A percentile compares a stretch with the other conserved stretches of the same genome.
phyloP scores from a whole-genome alignment of 2,113 vertebrate genomes.

The Cygnus atratus region DNA sequence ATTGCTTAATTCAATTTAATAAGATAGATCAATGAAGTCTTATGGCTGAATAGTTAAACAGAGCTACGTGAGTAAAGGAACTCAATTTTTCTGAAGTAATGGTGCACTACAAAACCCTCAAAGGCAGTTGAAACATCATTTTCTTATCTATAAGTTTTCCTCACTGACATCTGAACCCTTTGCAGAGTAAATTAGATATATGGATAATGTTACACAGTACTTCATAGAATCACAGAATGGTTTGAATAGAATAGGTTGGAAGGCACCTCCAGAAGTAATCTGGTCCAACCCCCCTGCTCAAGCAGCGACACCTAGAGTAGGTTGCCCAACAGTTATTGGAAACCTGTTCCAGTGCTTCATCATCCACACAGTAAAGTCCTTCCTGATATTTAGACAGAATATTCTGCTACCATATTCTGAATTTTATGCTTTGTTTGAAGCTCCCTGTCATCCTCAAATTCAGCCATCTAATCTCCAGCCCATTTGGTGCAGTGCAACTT shows the following conservation, averaged over 20 bases:
- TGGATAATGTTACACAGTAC: background rate
- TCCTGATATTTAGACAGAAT: background rate
- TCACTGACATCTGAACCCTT: background rate
- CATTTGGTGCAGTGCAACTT: background rate
- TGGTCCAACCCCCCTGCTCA: background rate
- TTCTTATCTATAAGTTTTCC: background rate
- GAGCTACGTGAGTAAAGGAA: background rate
- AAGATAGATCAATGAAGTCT: background rate
- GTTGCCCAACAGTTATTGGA: background rate
- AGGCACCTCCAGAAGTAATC: background rate
- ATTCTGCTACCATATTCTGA: background rate
- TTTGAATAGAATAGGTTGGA: background rate
- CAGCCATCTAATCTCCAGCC: fast-evolving
- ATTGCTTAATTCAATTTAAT: background rate
- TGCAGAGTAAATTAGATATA: background rate
- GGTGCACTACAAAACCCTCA: background rate
- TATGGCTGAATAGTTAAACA: background rate
- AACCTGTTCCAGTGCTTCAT: background rate
- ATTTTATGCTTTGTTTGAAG: background rate
- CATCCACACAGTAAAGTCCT: background rate
- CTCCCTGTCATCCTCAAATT: background rate
- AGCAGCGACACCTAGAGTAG: background rate
- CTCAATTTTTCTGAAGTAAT: background rate
- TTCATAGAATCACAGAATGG: background rate
- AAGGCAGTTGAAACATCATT: background rate